phyloP scores from a whole-genome alignment of 2,888 invertebrate species.

The Rotaria sp. region DNA sequence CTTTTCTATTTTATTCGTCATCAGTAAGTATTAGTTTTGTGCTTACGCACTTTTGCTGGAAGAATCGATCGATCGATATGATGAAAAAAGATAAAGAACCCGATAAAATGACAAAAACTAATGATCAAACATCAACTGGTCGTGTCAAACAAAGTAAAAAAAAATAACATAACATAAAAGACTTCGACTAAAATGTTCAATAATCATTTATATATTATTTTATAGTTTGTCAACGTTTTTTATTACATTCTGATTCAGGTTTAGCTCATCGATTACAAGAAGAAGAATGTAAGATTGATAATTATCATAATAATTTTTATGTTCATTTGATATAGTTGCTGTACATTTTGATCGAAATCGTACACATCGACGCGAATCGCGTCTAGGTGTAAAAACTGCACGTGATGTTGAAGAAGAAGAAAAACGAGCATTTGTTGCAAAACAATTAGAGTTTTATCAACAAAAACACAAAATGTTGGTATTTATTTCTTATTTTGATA shows the following conservation, averaged over 20 bases:
- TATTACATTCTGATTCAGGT: not conserved
- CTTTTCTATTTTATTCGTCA: not conserved
- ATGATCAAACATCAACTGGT: not conserved
- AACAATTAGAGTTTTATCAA: not conserved
- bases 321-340: not conserved
- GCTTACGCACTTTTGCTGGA: not conserved
- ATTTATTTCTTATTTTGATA: not conserved
- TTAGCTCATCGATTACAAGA: constrained; percentile 22
- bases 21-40: not conserved
- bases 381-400: not conserved
- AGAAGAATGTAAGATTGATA: not conserved
- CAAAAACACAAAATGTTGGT: not conserved
- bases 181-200: too few species aligned
- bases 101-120: not conserved
- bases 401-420: constrained; percentile 18
- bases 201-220: not conserved
- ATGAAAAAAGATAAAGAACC: not conserved
- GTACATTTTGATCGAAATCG: constrained; percentile 26
- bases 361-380: not conserved
- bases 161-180: not conserved
- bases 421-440: not conserved
- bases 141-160: constrained; percentile 7
- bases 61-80: not conserved
- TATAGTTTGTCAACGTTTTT: constrained; percentile 16
- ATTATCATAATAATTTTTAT: too few species aligned